A percentile compares a stretch with the other conserved stretches of the same genome.
Evolutionary conservation across 1,140 invertebrate genomes (phyloP).

Genomic region (Teleogryllus occipitalis): DNA sequence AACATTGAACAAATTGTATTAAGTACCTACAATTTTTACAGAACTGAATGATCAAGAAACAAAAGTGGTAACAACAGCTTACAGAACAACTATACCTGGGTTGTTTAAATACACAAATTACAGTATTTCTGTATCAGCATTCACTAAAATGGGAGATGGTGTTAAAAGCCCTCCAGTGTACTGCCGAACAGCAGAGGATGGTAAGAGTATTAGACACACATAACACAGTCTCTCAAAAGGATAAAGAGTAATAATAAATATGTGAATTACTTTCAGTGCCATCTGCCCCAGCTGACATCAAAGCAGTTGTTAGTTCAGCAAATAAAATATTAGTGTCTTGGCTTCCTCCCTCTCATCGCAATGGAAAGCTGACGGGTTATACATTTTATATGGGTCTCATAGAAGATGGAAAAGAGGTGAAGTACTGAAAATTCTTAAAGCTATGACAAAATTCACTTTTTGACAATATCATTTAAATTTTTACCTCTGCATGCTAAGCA

Average conservation of each 20-base stretch:
- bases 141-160: slow-evolving; percentile 46
- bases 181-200: slow-evolving; percentile 44
- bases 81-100: slow-evolving; percentile 24
- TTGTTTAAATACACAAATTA: slow-evolving; percentile 45
- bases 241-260: slow-evolving; percentile 9
- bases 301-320: slow-evolving; percentile 72
- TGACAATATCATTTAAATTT: no score
- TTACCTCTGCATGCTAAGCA: no score
- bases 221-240: background rate
- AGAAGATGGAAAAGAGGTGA: slow-evolving; percentile 59
- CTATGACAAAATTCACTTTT: background rate
- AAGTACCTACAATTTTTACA: slow-evolving; percentile 27
- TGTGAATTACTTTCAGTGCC: slow-evolving; percentile 52
- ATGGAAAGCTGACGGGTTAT: slow-evolving; percentile 69
- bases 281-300: slow-evolving; percentile 75
- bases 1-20: background rate
- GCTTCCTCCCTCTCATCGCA: slow-evolving; percentile 63
- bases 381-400: slow-evolving; percentile 72
- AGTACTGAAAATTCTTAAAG: background rate
- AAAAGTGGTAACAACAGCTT: slow-evolving; percentile 26
- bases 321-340: slow-evolving; percentile 83
- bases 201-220: slow-evolving; percentile 29
- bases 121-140: slow-evolving; percentile 46
- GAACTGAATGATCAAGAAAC: slow-evolving; percentile 48
- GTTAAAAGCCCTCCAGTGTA: slow-evolving; percentile 41